Evolutionary conservation across 2,888 invertebrate genomes (phyloP), one percentile per base, ranked within the genome.

Genomic region (Stenchaetothrips biformis): DNA sequence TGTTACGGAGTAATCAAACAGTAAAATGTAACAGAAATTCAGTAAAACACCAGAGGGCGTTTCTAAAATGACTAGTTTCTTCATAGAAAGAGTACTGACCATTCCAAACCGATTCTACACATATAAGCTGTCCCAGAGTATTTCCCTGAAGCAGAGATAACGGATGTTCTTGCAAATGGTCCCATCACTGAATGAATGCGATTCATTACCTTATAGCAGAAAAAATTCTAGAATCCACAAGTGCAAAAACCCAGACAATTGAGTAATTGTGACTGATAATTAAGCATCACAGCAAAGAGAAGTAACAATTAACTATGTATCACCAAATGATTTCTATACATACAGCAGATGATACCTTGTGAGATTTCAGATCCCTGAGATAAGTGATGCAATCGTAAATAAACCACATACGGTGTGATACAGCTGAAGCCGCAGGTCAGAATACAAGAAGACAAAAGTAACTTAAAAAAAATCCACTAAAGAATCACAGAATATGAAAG

Each of bases 281-380:
- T 74, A 74, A 25, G 67, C 67, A 74, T 74, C 67, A 74, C 67
- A 74, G 67, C 21, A 74, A 74, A 74, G 67, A 74, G 67, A 74
- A 74, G 25, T 74, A 74, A 74, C 67, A 74, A 74, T 74, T 74
- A 74, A 74, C 67, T 74, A 74, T 74, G n/a, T 74, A 74, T 74
- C 67, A 74, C 67, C 67, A 67, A 13, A 67, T 67, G 21, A n/a
- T 67, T 67, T n/a, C 67, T 74, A 74, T 25, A 74, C 67, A 74
- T 67, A 67, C n/a, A 74, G 67, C n/a, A 21, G 67, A 74, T 74
- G 67, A 74, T 74, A 74, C 67, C 67, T 25, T 74, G 67, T 74
- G 67, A 74, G 67, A 74, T 74, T 74, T 74, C 67, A 74, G 67
- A 74, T 74, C 67, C 67, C 67, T 74, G 67, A 74, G 67, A 74